Conservation (phyloP, 2,888 invertebrate genomes). For the Coleophora flavipennella region DNA sequence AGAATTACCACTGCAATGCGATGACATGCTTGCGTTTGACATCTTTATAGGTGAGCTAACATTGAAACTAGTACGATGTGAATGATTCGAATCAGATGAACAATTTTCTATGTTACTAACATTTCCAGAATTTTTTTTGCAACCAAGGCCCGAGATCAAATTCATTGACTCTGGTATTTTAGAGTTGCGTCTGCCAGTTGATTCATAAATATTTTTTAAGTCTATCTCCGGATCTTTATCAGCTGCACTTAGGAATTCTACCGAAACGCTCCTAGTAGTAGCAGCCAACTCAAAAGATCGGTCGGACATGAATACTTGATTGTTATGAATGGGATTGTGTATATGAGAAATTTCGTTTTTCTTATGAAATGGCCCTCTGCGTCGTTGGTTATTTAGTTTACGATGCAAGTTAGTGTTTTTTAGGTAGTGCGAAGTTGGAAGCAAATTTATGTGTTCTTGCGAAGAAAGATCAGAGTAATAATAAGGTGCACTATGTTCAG, state of each 20-base stretch:
- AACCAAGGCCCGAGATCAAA: conserved; percentile 58
- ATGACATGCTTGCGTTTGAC: conserved; percentile 63
- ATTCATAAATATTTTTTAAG: conserved; percentile 81
- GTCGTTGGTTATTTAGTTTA: conserved; percentile 82
- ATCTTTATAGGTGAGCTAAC: conserved; percentile 39
- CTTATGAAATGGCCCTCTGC: conserved; percentile 72
- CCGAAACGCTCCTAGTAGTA: conserved; percentile 75
- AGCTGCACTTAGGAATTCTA: conserved; percentile 77
- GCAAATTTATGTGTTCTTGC: conserved; percentile 62
- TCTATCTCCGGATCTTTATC: conserved; percentile 79
- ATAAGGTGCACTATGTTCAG: conserved; percentile 83
- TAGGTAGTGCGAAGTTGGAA: conserved; percentile 56
- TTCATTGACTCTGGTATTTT: conserved; percentile 70
- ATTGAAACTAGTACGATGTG: conserved; percentile 25
- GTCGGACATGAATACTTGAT: conserved; percentile 42
- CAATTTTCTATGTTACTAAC: conserved; percentile 34
- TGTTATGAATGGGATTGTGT: conserved; percentile 77
- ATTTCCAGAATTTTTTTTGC: conserved; percentile 50
- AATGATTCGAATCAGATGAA: conserved; percentile 33
- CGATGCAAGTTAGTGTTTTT: conserved; percentile 67
- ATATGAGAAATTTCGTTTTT: conserved; percentile 81
- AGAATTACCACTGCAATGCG: conserved; percentile 62
- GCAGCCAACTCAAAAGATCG: conserved; percentile 67
- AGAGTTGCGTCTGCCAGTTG: conserved; percentile 73
- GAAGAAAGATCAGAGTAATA: conserved; percentile 86